Evolutionary conservation across 2,113 vertebrate genomes (phyloP).

Genomic region (Zapornia atra): DNA sequence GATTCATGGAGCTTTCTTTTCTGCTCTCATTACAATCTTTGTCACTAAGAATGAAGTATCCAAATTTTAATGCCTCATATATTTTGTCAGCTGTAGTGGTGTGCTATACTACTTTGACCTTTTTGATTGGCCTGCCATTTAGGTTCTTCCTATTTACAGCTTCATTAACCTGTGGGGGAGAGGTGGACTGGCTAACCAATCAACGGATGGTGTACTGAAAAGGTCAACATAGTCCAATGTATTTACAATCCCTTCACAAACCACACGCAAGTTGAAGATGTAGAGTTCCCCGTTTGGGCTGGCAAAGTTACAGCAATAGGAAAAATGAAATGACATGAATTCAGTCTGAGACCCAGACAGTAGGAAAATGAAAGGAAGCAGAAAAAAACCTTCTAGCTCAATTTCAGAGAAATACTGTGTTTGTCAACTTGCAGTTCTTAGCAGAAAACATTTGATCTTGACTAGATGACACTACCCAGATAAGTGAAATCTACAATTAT

Average conservation of each 20-base stretch:
- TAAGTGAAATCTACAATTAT: neutral
- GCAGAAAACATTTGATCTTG: neutral
- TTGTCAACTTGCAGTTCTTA: neutral
- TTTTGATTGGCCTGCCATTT: conserved; percentile 74
- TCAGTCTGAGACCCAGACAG: neutral
- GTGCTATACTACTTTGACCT: conserved; percentile 60
- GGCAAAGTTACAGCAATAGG: neutral
- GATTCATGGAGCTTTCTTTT: conserved; percentile 15
- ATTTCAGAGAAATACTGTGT: neutral
- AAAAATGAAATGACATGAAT: neutral
- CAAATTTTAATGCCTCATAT: conserved; percentile 65
- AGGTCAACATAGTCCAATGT: neutral
- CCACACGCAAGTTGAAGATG: neutral
- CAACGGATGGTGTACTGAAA: conserved; percentile 15
- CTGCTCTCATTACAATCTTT: conserved; percentile 46
- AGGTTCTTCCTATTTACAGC: conserved; percentile 59
- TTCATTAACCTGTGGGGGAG: conserved; percentile 66
- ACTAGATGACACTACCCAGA: neutral
- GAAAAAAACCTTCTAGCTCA: neutral
- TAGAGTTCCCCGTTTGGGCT: neutral
- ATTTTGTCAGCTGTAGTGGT: conserved; percentile 61
- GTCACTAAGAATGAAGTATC: conserved; percentile 61
- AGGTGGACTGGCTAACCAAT: conserved; percentile 37
- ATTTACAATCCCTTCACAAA: conserved; percentile 45
- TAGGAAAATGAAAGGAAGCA: neutral